These are phyloP conservation scores for Myotis davidii DNA, from an alignment of 2,113 vertebrate genomes.

Conservation along the genomic window DNA sequence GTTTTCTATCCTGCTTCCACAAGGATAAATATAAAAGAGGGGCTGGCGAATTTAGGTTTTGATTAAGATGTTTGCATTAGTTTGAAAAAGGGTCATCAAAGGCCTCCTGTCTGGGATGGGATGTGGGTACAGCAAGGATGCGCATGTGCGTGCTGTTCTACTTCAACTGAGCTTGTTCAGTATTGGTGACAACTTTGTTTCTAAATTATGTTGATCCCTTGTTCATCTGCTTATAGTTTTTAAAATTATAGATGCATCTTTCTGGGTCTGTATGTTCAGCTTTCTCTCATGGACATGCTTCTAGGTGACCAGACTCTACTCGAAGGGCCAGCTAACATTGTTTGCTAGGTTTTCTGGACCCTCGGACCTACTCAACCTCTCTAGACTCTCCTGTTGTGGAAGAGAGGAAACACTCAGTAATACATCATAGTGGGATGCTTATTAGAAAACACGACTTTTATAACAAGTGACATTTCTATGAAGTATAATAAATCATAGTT, in stretches of 20 bases:
- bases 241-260: neutral
- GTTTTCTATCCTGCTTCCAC: neutral
- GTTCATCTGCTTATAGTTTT: neutral
- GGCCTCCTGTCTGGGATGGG: neutral
- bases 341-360: slow-evolving; percentile 31
- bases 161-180: neutral
- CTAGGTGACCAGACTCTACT: neutral
- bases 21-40: neutral
- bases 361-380: slow-evolving; percentile 13
- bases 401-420: neutral
- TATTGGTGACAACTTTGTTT: neutral
- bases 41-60: neutral
- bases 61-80: neutral
- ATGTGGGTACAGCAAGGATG: neutral
- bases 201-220: neutral
- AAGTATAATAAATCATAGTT: slow-evolving; percentile 65
- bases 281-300: neutral
- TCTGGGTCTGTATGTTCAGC: no score
- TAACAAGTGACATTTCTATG: slow-evolving; percentile 30
- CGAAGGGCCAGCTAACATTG: neutral
- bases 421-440: neutral
- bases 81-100: neutral
- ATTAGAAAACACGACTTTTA: slow-evolving; percentile 65
- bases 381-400: slow-evolving; percentile 11
- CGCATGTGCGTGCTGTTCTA: neutral